Conservation (phyloP, 2,888 invertebrate species). For the Trachelus stipa region DNA sequence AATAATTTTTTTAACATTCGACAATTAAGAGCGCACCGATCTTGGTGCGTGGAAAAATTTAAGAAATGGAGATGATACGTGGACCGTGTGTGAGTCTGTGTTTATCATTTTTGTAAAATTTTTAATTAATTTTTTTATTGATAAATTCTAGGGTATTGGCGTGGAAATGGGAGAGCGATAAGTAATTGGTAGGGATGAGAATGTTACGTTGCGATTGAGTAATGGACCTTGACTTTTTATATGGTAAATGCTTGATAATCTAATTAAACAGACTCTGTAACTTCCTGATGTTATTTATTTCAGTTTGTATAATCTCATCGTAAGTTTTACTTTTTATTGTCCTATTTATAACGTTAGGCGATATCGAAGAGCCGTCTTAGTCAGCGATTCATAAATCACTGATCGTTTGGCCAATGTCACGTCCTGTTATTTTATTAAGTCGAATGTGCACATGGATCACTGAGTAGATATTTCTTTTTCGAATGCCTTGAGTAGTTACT, state of each 20-base stretch:
- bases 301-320: not conserved
- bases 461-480: not conserved
- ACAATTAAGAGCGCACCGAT: too few species aligned
- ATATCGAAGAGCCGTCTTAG: not conserved
- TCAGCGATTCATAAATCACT: not conserved
- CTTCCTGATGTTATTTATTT: not conserved
- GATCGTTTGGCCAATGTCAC: not conserved
- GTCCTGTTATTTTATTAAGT: not conserved
- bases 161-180: not conserved
- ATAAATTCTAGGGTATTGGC: not conserved
- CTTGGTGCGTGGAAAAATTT: too few species aligned
- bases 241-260: conserved; percentile 9
- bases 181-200: not conserved
- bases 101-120: not conserved
- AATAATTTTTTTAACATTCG: too few species aligned
- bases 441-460: not conserved
- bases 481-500: too few species aligned
- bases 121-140: not conserved
- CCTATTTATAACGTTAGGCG: not conserved
- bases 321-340: not conserved
- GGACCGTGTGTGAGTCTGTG: not conserved
- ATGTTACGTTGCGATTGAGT: conserved; percentile 11
- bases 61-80: too few species aligned
- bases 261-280: not conserved
- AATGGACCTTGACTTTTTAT: conserved; percentile 33